Evolutionary conservation across 2,113 vertebrate genomes (phyloP).

Genomic region (Tylochromis polylepis): DNA sequence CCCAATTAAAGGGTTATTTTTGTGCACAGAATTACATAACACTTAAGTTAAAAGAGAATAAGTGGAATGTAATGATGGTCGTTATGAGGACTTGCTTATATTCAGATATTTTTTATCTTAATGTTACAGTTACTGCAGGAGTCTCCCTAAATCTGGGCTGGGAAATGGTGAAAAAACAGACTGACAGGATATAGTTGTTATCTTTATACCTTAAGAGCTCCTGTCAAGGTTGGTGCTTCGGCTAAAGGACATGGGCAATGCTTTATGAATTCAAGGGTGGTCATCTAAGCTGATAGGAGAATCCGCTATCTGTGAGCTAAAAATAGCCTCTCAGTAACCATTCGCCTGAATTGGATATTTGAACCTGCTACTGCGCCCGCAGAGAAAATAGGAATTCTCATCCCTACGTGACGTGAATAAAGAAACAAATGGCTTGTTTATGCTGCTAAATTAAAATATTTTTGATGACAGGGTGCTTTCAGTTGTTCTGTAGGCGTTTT

Average conservation of each 20-base stretch:
- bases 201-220: background rate
- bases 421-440: background rate
- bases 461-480: background rate
- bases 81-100: slow-evolving; percentile 9
- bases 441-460: background rate
- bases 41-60: background rate
- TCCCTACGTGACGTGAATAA: slow-evolving; percentile 20
- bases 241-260: slow-evolving; percentile 33
- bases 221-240: slow-evolving; percentile 3
- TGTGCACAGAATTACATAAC: background rate
- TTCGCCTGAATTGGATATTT: slow-evolving; percentile 46
- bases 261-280: slow-evolving; percentile 62
- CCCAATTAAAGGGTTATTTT: background rate
- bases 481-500: slow-evolving; percentile 30
- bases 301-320: slow-evolving; percentile 57
- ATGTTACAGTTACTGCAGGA: background rate
- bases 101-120: background rate
- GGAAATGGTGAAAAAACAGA: background rate
- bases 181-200: background rate
- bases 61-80: background rate
- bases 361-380: slow-evolving; percentile 18
- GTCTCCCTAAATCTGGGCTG: background rate
- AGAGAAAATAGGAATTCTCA: slow-evolving; percentile 38
- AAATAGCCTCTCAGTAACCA: slow-evolving; percentile 56
- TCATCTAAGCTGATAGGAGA: slow-evolving; percentile 48